phyloP scores from a whole-genome alignment of 1,140 invertebrate species.

The Episyrphus balteatus region DNA sequence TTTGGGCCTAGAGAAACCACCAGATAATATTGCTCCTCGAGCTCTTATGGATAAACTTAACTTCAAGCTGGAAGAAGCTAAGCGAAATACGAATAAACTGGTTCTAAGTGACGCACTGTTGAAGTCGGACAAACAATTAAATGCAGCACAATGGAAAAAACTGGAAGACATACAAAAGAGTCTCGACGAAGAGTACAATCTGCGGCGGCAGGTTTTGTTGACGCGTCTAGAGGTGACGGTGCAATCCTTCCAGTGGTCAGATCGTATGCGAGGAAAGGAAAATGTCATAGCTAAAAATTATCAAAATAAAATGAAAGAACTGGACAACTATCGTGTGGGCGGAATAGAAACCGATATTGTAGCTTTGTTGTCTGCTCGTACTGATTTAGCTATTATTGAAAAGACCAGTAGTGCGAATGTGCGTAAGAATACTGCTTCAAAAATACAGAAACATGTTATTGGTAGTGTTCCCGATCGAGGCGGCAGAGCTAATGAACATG shows the following conservation, averaged over 20 bases:
- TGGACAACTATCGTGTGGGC: conserved; percentile 39
- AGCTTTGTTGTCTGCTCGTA: conserved; percentile 69
- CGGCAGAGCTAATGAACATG: conserved; percentile 75
- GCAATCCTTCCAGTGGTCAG: conserved; percentile 91
- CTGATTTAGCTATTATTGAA: conserved; percentile 70
- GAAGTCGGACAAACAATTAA: conserved; percentile 49
- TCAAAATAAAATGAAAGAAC: conserved; percentile 48
- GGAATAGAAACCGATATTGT: conserved; percentile 53
- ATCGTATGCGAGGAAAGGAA: conserved; percentile 60
- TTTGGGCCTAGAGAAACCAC: conserved; percentile 74
- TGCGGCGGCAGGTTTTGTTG: conserved; percentile 76
- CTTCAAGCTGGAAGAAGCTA: conserved; percentile 56
- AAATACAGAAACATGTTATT: conserved; percentile 79
- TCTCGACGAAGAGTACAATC: conserved; percentile 68
- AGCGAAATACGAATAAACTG: conserved; percentile 44
- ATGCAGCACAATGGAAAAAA: conserved; percentile 70
- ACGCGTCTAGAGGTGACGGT: conserved; percentile 88
- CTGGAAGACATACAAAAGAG: conserved; percentile 57
- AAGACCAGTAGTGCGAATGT: conserved; percentile 76
- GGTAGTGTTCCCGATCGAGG: conserved; percentile 79
- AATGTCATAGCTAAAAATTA: conserved; percentile 61
- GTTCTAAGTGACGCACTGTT: conserved; percentile 67
- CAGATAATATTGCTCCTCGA: conserved; percentile 62
- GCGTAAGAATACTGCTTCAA: conserved; percentile 64
- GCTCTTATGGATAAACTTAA: conserved; percentile 69